Evolutionary conservation across 1,140 invertebrate genomes (phyloP).

Genomic region (Magallana ariakensis): DNA sequence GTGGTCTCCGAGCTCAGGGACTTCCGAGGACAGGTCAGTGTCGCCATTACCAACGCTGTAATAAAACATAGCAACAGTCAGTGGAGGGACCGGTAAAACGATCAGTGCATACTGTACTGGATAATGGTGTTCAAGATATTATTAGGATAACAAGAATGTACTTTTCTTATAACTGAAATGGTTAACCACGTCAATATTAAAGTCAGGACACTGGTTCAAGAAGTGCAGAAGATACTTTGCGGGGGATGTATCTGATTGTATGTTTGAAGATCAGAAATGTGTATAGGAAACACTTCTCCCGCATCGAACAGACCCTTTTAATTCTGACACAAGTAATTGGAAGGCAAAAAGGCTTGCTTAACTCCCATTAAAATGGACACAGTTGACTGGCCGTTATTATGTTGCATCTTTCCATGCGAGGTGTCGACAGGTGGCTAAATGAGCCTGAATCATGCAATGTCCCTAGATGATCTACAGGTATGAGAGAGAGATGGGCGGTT

Average conservation of each 20-base stretch:
- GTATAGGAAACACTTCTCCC: constrained; percentile 13
- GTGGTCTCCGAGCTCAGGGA: constrained; percentile 34
- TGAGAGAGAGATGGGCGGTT: not conserved
- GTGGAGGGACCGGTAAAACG: not conserved
- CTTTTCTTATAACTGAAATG: constrained; percentile 18
- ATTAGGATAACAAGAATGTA: not conserved
- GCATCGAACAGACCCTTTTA: constrained; percentile 23
- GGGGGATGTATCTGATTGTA: not conserved
- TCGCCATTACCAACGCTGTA: not conserved
- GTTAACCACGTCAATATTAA: constrained; percentile 15
- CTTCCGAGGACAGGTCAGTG: not conserved
- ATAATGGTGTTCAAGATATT: not conserved
- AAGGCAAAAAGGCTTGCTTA: constrained; percentile 26
- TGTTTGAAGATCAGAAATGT: constrained; percentile 23
- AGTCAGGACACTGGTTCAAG: not conserved
- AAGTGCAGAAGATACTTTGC: constrained; percentile 9
- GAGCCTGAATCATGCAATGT: constrained; percentile 9
- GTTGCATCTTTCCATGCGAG: constrained; percentile 24
- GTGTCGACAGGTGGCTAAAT: constrained; percentile 12
- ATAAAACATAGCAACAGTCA: not conserved
- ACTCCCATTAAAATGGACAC: not conserved
- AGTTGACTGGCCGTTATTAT: constrained; percentile 1
- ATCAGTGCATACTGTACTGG: not conserved
- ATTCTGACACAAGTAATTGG: constrained; percentile 36
- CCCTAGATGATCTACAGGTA: not conserved